phyloP scores from a whole-genome alignment of 2,888 invertebrate genomes.

The Athalia cordata region DNA sequence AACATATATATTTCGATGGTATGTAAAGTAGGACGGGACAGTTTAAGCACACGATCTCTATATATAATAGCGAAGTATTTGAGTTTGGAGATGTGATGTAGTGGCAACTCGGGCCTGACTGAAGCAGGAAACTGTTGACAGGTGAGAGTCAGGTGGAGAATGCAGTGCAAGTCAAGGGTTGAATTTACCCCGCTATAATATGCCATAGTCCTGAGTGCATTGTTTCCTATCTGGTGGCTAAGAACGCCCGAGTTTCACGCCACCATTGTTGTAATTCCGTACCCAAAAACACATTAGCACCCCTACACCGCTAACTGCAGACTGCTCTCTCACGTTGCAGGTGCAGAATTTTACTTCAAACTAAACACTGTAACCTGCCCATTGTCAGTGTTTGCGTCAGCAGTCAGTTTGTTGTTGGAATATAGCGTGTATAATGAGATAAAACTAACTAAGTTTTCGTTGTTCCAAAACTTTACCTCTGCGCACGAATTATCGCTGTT shows the following conservation, averaged over 20 bases:
- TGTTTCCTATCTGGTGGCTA: background rate
- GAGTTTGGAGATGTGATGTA: background rate
- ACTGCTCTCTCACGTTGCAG: background rate
- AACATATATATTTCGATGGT: too few relatives aligned
- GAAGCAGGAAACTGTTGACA: conserved; percentile 30
- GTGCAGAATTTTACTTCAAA: conserved; percentile 5
- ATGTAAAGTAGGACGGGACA: too few relatives aligned
- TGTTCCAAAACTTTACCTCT: too few relatives aligned
- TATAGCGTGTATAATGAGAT: too few relatives aligned
- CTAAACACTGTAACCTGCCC: background rate
- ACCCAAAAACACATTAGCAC: conserved; percentile 30
- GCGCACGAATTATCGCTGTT: too few relatives aligned
- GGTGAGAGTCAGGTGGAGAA: conserved; percentile 25
- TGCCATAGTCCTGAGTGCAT: conserved; percentile 33
- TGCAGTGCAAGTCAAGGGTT: conserved; percentile 26
- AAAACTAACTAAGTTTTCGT: too few relatives aligned
- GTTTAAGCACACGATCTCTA: too few relatives aligned
- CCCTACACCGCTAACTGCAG: conserved; percentile 2
- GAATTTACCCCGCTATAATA: conserved; percentile 2
- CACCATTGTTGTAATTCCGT: conserved; percentile 10
- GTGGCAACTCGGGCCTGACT: background rate
- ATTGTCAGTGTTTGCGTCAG: background rate
- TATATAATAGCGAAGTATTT: background rate
- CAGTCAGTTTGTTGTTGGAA: too few relatives aligned
- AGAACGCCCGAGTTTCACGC: conserved; percentile 4